Evolutionary conservation across 2,797 vertebrate species (phyloP).

Genomic region (Sebastes nivosus): DNA sequence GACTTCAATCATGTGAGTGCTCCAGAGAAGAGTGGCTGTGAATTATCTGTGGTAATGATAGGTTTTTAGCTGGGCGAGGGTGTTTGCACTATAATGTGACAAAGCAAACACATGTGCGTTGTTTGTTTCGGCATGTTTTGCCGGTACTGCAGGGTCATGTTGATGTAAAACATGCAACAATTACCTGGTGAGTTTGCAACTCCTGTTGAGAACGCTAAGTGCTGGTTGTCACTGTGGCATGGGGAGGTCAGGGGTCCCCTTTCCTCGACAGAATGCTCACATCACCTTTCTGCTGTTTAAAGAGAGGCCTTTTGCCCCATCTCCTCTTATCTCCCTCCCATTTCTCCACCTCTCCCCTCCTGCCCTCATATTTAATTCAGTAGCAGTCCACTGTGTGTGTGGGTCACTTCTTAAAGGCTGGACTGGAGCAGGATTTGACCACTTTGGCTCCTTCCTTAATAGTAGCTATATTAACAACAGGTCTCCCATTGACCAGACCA

Average conservation of each 20-base stretch:
- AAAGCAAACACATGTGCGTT: conserved; percentile 10
- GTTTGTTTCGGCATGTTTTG: conserved; percentile 51
- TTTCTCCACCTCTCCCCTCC: conserved; percentile 24
- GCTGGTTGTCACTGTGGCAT: conserved; percentile 55
- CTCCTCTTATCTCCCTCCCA: conserved; percentile 38
- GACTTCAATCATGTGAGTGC: conserved; percentile 65
- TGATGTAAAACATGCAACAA: conserved; percentile 80
- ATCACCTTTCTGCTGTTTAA: conserved; percentile 67
- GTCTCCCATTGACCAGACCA: conserved; percentile 62
- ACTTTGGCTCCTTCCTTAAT: conserved; percentile 38
- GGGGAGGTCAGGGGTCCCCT: conserved; percentile 69
- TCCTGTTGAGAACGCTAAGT: conserved; percentile 74
- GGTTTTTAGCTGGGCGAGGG: conserved; percentile 46
- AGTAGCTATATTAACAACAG: conserved; percentile 46
- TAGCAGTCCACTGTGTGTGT: conserved; percentile 24
- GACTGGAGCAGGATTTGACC: conserved; percentile 10
- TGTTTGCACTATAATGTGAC: conserved; percentile 37
- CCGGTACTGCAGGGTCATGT: conserved; percentile 52
- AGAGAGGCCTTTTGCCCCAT: conserved; percentile 51
- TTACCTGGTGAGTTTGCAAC: conserved; percentile 70
- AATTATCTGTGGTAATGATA: conserved; percentile 69
- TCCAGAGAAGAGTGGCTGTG: conserved; percentile 25
- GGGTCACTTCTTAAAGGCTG: conserved; percentile 66
- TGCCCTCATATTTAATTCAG: conserved; percentile 80
- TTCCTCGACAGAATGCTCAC: conserved; percentile 50